Evolutionary conservation across 2,797 vertebrate genomes (phyloP).

Genomic region (Anniella stebbinsi): DNA sequence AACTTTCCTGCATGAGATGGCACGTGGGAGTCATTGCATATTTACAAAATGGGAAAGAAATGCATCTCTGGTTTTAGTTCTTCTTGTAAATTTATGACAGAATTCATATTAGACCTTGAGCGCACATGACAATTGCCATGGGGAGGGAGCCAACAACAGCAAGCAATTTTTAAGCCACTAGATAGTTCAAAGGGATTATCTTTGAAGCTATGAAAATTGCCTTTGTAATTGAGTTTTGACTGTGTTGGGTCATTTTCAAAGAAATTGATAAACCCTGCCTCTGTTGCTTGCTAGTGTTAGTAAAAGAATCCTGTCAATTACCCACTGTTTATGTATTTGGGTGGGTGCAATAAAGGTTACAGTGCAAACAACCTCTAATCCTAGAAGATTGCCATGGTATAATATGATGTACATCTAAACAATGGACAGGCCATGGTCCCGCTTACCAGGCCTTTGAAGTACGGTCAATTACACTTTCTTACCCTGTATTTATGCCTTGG

Average conservation of each 20-base stretch:
- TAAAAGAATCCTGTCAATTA: conserved; percentile 9
- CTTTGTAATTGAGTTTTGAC: background rate
- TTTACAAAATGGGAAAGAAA: background rate
- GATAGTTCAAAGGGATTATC: background rate
- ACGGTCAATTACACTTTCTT: conserved; percentile 31
- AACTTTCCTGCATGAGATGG: background rate
- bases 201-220: background rate
- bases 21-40: background rate
- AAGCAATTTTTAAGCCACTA: background rate
- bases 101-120: background rate
- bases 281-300: background rate
- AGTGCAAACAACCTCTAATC: background rate
- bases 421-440: background rate
- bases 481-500: conserved; percentile 54
- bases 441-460: background rate
- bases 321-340: background rate
- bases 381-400: background rate
- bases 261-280: background rate
- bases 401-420: background rate
- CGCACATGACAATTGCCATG: background rate
- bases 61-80: background rate
- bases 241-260: background rate
- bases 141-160: background rate
- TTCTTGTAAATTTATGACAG: background rate
- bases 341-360: background rate